Base-by-base conservation (phyloP, 2,888 invertebrate species). In the Clostera curtula region DNA sequence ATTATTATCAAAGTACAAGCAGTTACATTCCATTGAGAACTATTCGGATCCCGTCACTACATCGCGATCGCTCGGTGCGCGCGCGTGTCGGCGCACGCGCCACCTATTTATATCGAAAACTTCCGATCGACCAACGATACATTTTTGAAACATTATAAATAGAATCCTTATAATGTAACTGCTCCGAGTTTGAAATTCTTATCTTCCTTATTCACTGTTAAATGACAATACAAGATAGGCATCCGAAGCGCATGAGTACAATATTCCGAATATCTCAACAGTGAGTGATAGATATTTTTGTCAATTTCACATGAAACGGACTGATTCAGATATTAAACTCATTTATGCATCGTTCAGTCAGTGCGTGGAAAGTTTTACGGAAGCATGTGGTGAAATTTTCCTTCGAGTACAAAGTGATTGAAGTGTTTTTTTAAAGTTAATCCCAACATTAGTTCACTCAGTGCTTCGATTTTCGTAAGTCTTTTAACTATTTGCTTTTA, bases 101-200 rank as follows among this genome's bases (percentile, higher is more conserved):
- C 46, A 35, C 36, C 48, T 61, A 67, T 65, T 62, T 60, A 46
- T 63, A 62, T 39, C 49, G 46, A 57, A 49, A 39, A 49, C 53
- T 59, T 58, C 53, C 58, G 58, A 63, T 52, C 57, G 49, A 60
- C 43, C 40, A 29, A 54, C 56, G 58, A 57, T 55, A 46, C 44
- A 36, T 33, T 37, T 52, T 45, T 49, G 47, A 46, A 56, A 43
- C 26, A 48, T 44, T 56, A 49, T 48, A 46, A 50, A 53, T 54
- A 51, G 52, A 46, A 32, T 43, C 29, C 36, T 27, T 36, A 34
- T 37, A 36, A 35, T 37, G 22, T 25, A 3, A 13, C 12, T 9
- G 18, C 6, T 7, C 4, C 18, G n/a, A 7, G n/a, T 8, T 1
- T 13, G 9, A 13, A 20, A 22, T 13, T n/a, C n/a, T n/a, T n/a